phyloP scores from a whole-genome alignment of 2,888 invertebrate genomes.

The Tipula unca region DNA sequence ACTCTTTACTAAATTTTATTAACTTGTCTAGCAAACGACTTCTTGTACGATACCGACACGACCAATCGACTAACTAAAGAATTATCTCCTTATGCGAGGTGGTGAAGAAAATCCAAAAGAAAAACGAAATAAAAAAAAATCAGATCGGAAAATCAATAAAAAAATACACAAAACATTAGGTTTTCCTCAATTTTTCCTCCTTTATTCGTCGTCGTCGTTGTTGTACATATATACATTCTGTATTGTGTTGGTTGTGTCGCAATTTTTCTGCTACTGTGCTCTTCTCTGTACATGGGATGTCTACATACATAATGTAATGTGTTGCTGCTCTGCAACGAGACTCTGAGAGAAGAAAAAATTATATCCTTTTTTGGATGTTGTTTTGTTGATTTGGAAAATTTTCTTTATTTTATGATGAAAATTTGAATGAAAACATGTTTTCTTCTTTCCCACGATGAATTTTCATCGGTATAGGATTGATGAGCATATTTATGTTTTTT shows the following conservation, averaged over 20 bases:
- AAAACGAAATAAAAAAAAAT: background rate
- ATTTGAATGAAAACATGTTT: background rate
- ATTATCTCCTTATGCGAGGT: background rate
- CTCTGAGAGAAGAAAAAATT: background rate
- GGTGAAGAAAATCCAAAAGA: background rate
- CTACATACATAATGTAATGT: background rate
- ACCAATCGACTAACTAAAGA: background rate
- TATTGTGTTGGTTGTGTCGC: conserved; percentile 14
- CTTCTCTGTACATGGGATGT: background rate
- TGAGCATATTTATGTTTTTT: background rate
- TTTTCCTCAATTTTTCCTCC: background rate
- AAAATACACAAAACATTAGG: background rate
- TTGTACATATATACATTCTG: background rate
- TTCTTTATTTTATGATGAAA: background rate
- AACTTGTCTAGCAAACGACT: background rate
- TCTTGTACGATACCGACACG: background rate
- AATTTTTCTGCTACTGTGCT: background rate
- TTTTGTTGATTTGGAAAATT: background rate
- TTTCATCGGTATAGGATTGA: background rate
- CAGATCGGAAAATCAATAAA: background rate
- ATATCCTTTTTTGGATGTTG: background rate
- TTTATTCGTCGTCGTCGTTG: background rate
- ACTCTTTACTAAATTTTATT: background rate
- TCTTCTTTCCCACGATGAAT: background rate
- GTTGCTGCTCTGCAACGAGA: background rate